Conservation (phyloP, 2,113 vertebrate genomes). For the Neodon shergylaensis region DNA sequence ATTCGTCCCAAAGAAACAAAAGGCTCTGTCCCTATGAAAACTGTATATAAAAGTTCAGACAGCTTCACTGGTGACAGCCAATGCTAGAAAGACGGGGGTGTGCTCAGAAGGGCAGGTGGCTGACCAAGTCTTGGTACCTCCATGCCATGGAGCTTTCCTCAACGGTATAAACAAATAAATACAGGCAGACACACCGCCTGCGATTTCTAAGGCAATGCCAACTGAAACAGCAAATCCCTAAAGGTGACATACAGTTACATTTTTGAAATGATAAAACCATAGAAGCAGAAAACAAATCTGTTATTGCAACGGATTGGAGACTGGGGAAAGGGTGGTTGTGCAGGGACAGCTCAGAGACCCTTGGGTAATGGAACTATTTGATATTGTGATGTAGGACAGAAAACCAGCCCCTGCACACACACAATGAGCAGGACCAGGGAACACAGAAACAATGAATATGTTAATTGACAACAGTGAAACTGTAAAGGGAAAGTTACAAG, state of each 20-base stretch:
- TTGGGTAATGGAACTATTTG: background rate
- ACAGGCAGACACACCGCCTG: background rate
- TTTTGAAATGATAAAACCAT: background rate
- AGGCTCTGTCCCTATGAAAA: background rate
- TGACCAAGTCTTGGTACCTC: background rate
- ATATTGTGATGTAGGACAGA: background rate
- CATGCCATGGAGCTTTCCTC: background rate
- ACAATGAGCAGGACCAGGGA: background rate
- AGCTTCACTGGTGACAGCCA: background rate
- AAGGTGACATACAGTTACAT: background rate
- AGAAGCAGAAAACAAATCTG: slow-evolving; percentile 33
- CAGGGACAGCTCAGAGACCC: background rate
- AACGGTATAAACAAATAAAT: background rate
- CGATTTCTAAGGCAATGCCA: background rate
- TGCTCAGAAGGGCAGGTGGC: background rate
- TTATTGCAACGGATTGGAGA: background rate
- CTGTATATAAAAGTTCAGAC: background rate
- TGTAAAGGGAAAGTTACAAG: background rate
- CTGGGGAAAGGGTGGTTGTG: background rate
- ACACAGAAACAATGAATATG: background rate
- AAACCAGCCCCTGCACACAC: background rate
- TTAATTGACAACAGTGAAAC: background rate
- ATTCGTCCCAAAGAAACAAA: background rate
- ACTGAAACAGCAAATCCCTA: background rate
- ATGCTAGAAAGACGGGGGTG: background rate